Percentiles rank a stretch among this genome's conserved stretches.
Conservation (phyloP, 2,113 vertebrate species). For the Catharus bicknelli region DNA sequence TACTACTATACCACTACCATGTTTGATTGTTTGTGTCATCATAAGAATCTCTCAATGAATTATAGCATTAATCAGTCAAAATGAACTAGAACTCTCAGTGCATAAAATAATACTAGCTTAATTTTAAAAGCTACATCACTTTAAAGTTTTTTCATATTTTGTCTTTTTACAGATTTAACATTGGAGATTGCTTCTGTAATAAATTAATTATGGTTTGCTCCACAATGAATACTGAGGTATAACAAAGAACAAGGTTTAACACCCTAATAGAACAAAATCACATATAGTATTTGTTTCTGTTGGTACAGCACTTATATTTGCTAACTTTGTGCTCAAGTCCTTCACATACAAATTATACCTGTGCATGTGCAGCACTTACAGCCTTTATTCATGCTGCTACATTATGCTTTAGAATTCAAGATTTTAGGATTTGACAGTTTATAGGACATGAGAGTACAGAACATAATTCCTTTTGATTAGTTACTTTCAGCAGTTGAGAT, state of each 20-base stretch:
- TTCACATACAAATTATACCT: background rate
- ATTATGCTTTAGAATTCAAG: background rate
- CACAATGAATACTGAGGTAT: background rate
- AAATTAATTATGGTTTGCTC: background rate
- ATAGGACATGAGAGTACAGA: background rate
- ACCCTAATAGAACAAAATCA: background rate
- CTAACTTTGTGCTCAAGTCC: background rate
- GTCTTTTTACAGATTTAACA: background rate
- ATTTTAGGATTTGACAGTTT: background rate
- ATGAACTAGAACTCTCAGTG: background rate
- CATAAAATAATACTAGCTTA: background rate
- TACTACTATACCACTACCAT: background rate
- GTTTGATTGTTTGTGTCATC: background rate
- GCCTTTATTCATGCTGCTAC: background rate
- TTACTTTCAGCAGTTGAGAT: background rate
- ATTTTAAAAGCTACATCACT: background rate
- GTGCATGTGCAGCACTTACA: background rate
- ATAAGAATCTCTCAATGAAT: background rate
- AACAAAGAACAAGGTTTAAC: background rate
- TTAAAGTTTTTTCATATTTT: background rate
- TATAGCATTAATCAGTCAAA: background rate
- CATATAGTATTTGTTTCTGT: background rate
- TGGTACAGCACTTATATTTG: background rate
- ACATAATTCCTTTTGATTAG: background rate
- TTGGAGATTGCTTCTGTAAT: background rate